These are phyloP conservation scores for Lymantria dispar DNA, from an alignment of 2,888 invertebrate genomes.

Conservation along the genomic window DNA sequence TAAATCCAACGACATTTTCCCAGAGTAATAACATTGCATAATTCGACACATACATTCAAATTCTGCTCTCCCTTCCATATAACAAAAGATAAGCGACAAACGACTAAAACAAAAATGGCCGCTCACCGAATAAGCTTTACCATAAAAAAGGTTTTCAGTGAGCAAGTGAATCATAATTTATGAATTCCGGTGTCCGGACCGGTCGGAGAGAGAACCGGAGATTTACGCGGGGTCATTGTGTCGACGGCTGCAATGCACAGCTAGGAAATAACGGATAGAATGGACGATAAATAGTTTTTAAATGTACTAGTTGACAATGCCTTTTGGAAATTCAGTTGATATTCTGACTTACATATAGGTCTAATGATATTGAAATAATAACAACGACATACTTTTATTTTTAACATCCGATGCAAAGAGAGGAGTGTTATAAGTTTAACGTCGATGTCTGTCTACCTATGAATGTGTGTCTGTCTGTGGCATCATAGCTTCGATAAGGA, in stretches of 20 bases:
- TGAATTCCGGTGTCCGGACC: constrained; percentile 77
- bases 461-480: too few species aligned
- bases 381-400: too few species aligned
- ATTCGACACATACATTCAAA: constrained; percentile 24
- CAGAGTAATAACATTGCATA: constrained; percentile 2
- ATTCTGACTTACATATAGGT: too few species aligned
- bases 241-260: constrained; percentile 58
- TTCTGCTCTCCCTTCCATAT: constrained; percentile 39
- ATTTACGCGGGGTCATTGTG: constrained; percentile 80
- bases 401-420: too few species aligned
- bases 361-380: too few species aligned
- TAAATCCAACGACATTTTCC: too few species aligned
- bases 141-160: constrained; percentile 82
- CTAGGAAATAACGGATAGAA: constrained; percentile 37
- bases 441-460: too few species aligned
- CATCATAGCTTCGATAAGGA: too few species aligned
- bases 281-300: constrained; percentile 1
- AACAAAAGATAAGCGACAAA: constrained; percentile 57
- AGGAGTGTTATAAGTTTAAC: too few species aligned
- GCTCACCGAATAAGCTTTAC: constrained; percentile 76
- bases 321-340: too few species aligned
- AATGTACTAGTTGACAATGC: too few species aligned
- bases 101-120: constrained; percentile 73
- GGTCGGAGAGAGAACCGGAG: constrained; percentile 42
- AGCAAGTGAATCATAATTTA: constrained; percentile 83